A percentile compares a stretch with the other conserved stretches of the same genome.
These are phyloP conservation scores for Anorthoa munda DNA, from an alignment of 2,888 invertebrate genomes.

Conservation along the genomic window DNA sequence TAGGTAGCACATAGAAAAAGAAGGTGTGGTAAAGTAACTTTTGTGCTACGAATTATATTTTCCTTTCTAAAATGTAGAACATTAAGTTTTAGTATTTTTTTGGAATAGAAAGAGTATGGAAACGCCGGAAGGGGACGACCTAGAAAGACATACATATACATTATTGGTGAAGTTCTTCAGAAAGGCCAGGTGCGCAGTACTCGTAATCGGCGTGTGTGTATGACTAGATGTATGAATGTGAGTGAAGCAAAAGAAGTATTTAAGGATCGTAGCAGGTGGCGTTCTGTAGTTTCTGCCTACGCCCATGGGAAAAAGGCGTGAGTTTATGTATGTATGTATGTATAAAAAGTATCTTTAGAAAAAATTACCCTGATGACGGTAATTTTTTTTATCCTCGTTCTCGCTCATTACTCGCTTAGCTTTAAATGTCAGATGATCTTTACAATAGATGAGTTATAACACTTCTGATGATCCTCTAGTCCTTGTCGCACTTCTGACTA, in stretches of 20 bases:
- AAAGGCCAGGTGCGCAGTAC: no score
- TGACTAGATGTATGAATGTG: no score
- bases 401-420: conserved; percentile 21
- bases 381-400: background rate
- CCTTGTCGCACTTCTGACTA: conserved; percentile 32
- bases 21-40: background rate
- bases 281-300: no score
- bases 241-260: no score
- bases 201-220: no score
- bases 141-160: no score
- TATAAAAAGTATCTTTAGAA: no score
- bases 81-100: background rate
- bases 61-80: background rate
- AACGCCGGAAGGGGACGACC: no score
- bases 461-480: conserved; percentile 7
- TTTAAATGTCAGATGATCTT: conserved; percentile 17
- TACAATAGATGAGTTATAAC: conserved; percentile 40
- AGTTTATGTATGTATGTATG: no score
- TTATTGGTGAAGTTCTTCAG: no score
- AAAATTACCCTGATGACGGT: background rate
- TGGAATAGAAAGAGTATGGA: background rate
- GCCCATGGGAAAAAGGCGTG: no score
- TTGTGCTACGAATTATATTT: background rate
- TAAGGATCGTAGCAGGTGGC: no score
- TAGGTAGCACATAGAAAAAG: background rate